Base-by-base conservation (phyloP, 2,113 vertebrate species). In the Mungos mungo region DNA sequence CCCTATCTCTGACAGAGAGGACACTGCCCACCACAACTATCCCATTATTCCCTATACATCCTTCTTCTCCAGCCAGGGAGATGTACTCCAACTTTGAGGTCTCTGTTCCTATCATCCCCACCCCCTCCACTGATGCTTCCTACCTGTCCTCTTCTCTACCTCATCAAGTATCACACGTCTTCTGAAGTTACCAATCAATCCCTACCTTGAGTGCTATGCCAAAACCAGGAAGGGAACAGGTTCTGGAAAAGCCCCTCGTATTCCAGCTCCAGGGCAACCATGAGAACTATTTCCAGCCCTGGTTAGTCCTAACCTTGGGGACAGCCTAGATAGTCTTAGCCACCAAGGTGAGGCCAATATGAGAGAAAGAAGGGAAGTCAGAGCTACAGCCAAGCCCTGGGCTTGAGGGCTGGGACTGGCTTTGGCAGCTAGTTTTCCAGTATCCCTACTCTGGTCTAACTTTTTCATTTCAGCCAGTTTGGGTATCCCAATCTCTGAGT, bases 401-500 rank as follows among this genome's bases (percentile, higher is more conserved):
- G 66, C 50, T 82, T 80, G 52, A 96, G 82, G 52, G 18, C 18
- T 89, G 8, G 71, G 57, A 80, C 79, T 92, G 45, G 33, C 79
- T 91, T 77, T 66, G 91, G 27, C 86, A 96, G 60, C 80, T 94
- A 65, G 31, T 96, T 92, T 95, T 81, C 69, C 63, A 83, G 82
- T 72, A 89, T 89, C 52, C 27, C 45, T 74, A 88, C 60, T 90
- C 27, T 23, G 52, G 41, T 79, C 45, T 92, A 93, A 87, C 38
- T 60, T 96, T 81, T 88, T 92, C 21, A 83, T 79, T 82, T 94
- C 74, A 77, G 38, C 10, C 87, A 94, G 41, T 97, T 52, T 33
- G 45, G 38, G 35, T 69, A 35, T 60, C 57, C 50, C 15, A 2
- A 79, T 63, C 74, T 95, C 89, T 74, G 79, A 95, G 27, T 97